A percentile compares a stretch with the other conserved stretches of the same genome.
Conservation (phyloP, 2,888 invertebrate species). For the Watsonalla cultraria region DNA sequence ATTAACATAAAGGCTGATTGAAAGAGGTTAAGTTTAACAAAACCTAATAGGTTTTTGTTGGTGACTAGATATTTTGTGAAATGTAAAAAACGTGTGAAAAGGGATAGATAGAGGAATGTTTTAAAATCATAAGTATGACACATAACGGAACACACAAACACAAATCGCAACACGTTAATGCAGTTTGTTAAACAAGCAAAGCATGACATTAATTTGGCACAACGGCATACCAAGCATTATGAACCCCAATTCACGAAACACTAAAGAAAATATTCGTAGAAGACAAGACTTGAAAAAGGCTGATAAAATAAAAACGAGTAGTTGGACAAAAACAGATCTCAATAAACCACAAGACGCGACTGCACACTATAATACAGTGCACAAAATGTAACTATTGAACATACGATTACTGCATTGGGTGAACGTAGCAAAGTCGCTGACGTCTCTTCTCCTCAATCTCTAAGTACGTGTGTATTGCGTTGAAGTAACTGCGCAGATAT, state of each 20-base stretch:
- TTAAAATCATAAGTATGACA: conserved; percentile 20
- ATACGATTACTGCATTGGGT: conserved; percentile 62
- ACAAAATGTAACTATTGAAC: conserved; percentile 49
- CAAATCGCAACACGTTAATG: conserved; percentile 70
- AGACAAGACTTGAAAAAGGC: not conserved
- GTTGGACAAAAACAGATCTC: conserved; percentile 8
- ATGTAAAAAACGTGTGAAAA: not conserved
- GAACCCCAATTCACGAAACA: conserved; percentile 13
- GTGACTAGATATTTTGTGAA: not conserved
- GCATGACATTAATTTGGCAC: conserved; percentile 20
- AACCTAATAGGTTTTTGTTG: no score
- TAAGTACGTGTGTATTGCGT: conserved; percentile 76
- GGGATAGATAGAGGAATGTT: conserved; percentile 2
- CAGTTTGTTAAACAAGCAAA: conserved; percentile 51
- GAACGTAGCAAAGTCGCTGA: conserved; percentile 60
- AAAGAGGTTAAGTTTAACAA: no score
- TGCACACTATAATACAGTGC: conserved; percentile 58
- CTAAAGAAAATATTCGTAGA: conserved; percentile 1
- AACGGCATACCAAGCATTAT: conserved; percentile 13
- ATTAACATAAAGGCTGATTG: no score
- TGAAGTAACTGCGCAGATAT: conserved; percentile 70
- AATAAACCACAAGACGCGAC: conserved; percentile 17
- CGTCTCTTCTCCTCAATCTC: conserved; percentile 64
- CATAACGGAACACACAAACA: conserved; percentile 70
- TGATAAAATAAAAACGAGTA: conserved; percentile 2